Evolutionary conservation across 2,888 invertebrate genomes (phyloP), one percentile per base, ranked within the genome.

Genomic region (Pristionchus entomophagus): DNA sequence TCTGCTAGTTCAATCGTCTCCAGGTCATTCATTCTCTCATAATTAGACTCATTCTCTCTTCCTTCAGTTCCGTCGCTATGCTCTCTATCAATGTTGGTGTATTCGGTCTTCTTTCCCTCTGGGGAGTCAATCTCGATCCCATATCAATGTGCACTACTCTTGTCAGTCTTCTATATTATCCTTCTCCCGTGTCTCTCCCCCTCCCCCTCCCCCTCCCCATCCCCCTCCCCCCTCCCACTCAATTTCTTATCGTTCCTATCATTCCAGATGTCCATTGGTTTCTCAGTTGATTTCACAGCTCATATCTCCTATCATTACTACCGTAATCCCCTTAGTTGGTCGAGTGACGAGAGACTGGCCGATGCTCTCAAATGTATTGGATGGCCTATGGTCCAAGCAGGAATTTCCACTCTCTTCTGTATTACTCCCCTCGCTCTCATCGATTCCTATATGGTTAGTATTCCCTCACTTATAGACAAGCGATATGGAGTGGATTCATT

Each of bases 341-440:
- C 90, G 0, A 88, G 88, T 0, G 90, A 89, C 45, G 90, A 90
- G 41, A 35, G 91, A 62, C 80, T 91, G 6, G 90, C 90, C 0
- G 91, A 91, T 80, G 91, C 91, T 17, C 87, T 91, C 86, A 89
- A 89, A 88, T 89, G 26, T 35, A 91, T 91, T 81, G 91, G 91
- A 26, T 91, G 91, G 91, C 91, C 91, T 10, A 91, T 91, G 91
- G 83, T 91, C 12, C 91, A 91, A 73, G 91, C 91, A 0, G 91
- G 91, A 17, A 86, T 87, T 14, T 89, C 90, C 0, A 91, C 91
- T 14, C 69, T 90, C 6, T 73, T 90, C 1, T 91, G 91, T 53
- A 88, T 91, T 32, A 62, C 86, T 26, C 91, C 91, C 0, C 86
- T 91, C 41, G 29, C 88, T 19, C 26, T 91, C 29, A 89, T 90